Conservation (phyloP, 1,140 invertebrate genomes). For the Bombus confusus region DNA sequence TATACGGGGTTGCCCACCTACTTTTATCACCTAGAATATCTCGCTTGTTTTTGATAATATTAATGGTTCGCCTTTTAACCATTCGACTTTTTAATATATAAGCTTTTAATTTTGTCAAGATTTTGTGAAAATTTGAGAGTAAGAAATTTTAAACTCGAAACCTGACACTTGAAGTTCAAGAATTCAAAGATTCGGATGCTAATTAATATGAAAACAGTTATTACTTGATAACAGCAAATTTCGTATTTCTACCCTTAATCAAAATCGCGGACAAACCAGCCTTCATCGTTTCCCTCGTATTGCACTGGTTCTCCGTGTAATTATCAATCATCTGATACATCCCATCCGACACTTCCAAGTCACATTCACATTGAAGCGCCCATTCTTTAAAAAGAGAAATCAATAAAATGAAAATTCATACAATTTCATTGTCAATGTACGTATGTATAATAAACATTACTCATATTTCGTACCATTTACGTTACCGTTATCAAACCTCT, state of each 20-base stretch:
- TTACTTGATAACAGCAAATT: constrained; percentile 17
- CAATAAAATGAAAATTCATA: not conserved
- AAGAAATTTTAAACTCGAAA: not conserved
- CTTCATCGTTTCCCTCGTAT: not conserved
- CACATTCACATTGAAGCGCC: constrained; percentile 9
- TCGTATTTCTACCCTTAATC: constrained; percentile 11
- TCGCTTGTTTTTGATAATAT: too few species aligned
- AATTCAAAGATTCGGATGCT: not conserved
- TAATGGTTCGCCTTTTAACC: too few species aligned
- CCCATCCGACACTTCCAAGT: not conserved
- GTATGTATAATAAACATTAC: not conserved
- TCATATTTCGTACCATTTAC: not conserved
- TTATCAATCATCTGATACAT: not conserved
- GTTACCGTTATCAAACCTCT: not conserved
- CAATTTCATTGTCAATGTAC: not conserved
- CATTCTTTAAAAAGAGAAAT: not conserved
- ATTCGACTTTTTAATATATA: too few species aligned
- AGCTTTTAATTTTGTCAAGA: too few species aligned
- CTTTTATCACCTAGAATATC: too few species aligned
- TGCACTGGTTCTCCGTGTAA: not conserved
- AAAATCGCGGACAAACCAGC: not conserved
- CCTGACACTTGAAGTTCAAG: too few species aligned
- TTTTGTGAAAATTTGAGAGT: not conserved
- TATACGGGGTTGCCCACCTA: too few species aligned
- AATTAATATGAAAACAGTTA: not conserved